Conservation (phyloP, 2,113 vertebrate species). For the Cricetomys ansorgei region DNA sequence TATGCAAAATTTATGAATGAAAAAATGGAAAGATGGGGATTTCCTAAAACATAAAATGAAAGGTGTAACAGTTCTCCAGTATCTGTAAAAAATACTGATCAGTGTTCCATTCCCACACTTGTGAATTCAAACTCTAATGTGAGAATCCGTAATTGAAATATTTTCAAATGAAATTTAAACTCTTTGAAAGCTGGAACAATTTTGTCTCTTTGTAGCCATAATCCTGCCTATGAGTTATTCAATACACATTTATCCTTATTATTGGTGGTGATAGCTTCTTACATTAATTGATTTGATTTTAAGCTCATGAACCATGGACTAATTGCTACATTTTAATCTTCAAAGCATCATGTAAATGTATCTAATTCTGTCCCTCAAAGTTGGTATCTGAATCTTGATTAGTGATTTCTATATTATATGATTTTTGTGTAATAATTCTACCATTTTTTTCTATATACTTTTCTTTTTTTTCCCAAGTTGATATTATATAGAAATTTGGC, state of each 20-base stretch:
- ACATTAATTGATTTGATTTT: not conserved
- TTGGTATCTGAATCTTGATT: not conserved
- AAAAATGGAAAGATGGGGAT: too few relatives aligned
- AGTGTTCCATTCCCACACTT: too few relatives aligned
- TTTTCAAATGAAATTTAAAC: not conserved
- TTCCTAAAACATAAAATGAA: too few relatives aligned
- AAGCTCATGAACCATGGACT: not conserved
- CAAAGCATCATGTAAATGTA: not conserved
- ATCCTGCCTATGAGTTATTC: not conserved
- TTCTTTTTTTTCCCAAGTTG: not conserved
- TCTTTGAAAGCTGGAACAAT: not conserved
- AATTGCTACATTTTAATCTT: not conserved
- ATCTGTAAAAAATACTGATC: too few relatives aligned
- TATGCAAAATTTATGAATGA: too few relatives aligned
- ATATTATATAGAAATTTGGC: not conserved
- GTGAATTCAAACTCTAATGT: too few relatives aligned
- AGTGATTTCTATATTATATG: not conserved
- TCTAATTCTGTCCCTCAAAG: not conserved
- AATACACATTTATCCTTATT: not conserved
- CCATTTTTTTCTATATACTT: fast-evolving
- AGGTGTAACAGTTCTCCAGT: too few relatives aligned
- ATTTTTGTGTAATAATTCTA: not conserved
- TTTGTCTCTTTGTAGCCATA: not conserved
- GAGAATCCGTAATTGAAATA: not conserved
- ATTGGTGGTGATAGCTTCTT: not conserved